Evolutionary conservation across 2,888 invertebrate species (phyloP), one percentile per base, ranked within the genome.

Genomic region (Volucella zonaria): DNA sequence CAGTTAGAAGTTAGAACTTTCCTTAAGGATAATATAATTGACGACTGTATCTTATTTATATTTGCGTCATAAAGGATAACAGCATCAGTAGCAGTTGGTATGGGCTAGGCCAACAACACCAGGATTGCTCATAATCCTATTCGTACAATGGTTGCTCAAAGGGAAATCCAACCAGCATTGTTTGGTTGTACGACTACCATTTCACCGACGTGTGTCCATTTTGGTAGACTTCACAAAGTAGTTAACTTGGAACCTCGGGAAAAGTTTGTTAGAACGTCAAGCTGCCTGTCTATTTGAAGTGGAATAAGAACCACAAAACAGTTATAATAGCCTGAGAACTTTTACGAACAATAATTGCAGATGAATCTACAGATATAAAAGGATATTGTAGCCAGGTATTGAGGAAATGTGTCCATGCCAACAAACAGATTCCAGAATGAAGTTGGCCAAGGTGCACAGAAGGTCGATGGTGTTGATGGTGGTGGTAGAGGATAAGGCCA

Each of bases 331-430:
- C 83, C 79, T 61, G 61, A 51, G 68, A 83, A 83, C 70, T 79
- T 75, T 79, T 79, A 71, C 80, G 70, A 75, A 75, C 83, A 83
- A 83, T 83, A 70, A 83, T 76, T 83, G 75, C 80, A 83, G 80
- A 83, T 83, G 83, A 79, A 83, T 71, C 83, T 66, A 54, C 43
- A 12, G 80, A 83, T 75, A 76, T 56, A 67, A 75, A 71, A 80
- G 79, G 66, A 68, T 71, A 80, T 76, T 61, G 31, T 31, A 51
- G 31, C 70, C 78, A 74, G 80, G 74, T 74, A 75, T 70, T 52
- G 64, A 67, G 73, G 59, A 73, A 77, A 68, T 70, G 68, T 83
- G 80, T 75, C 67, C 71, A 67, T 80, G 83, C 59, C 66, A 75
- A 61, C 80, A 83, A 83, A 80, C 83, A 56, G 75, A 80, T 71